Percentiles rank a stretch among this genome's conserved stretches.
Evolutionary conservation across 2,888 invertebrate genomes (phyloP).

Genomic region (Oscheius sp.): DNA sequence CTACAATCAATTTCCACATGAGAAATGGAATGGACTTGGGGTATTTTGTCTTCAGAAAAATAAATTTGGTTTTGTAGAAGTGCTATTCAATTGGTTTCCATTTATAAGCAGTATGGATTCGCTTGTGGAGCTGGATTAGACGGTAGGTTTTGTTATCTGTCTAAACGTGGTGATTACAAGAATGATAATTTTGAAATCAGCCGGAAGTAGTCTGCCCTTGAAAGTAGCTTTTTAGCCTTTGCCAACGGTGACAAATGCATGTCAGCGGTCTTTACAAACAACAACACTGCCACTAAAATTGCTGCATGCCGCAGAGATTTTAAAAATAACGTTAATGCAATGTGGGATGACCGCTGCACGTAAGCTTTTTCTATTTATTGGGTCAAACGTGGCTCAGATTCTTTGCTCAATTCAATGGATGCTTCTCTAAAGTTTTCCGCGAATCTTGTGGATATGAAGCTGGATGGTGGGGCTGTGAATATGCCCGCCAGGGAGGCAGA

Average conservation of each 20-base stretch:
- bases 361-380: not conserved
- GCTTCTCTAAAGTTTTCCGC: constrained; percentile 38
- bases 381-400: constrained; percentile 15
- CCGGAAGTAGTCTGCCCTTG: not conserved
- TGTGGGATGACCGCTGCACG: constrained; percentile 18
- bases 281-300: constrained; percentile 16
- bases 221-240: constrained; percentile 10
- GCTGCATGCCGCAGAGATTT: constrained; percentile 8
- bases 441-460: constrained; percentile 38
- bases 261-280: constrained; percentile 16
- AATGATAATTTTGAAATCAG: not conserved
- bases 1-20: constrained; percentile 38
- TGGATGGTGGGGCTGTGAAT: constrained; percentile 56
- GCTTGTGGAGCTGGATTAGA: constrained; percentile 50
- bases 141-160: constrained; percentile 17
- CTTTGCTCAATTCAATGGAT: constrained; percentile 39
- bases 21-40: constrained; percentile 33
- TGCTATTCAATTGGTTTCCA: constrained; percentile 35
- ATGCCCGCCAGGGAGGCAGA: constrained; percentile 45
- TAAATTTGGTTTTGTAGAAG: constrained; percentile 29
- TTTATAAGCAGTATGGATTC: constrained; percentile 47
- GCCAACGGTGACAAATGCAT: constrained; percentile 27
- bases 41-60: constrained; percentile 11
- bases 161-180: not conserved
- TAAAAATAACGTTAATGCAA: constrained; percentile 3